Conservation (phyloP, 2,797 vertebrate species). For the Hyperoplus lanceolatus region DNA sequence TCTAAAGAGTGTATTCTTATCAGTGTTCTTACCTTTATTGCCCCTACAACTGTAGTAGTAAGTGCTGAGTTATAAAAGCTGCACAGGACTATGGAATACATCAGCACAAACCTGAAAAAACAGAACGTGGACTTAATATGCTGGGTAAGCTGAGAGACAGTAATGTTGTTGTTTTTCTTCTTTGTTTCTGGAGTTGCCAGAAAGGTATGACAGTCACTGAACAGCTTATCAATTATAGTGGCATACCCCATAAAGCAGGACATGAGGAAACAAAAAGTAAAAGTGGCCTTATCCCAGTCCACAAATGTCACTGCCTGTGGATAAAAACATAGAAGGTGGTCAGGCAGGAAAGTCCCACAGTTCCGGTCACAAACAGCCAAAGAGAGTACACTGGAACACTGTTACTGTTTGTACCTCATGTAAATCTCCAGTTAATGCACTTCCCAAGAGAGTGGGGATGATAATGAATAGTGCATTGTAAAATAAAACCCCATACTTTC, state of each 20-base stretch:
- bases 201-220: not conserved
- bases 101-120: conserved; percentile 90
- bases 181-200: not conserved
- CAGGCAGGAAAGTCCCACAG: not conserved
- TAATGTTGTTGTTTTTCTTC: not conserved
- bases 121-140: not conserved
- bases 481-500: conserved; percentile 94
- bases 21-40: conserved; percentile 89
- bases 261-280: conserved; percentile 90
- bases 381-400: not conserved
- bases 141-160: not conserved
- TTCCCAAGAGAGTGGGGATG: conserved; percentile 88
- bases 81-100: conserved; percentile 93
- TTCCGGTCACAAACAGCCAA: not conserved
- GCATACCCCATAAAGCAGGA: conserved; percentile 95
- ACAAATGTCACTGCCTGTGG: conserved; percentile 88
- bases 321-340: conserved; percentile 30
- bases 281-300: conserved; percentile 87
- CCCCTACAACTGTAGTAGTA: conserved; percentile 92
- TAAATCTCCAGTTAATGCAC: conserved; percentile 90
- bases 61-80: conserved; percentile 95
- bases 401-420: conserved; percentile 80
- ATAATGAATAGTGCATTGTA: conserved; percentile 94
- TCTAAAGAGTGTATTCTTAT: not conserved
- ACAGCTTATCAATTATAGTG: not conserved